A percentile compares a stretch with the other conserved stretches of the same genome.
Conservation (phyloP, 2,888 invertebrate species). For the Uropetala carovei region DNA sequence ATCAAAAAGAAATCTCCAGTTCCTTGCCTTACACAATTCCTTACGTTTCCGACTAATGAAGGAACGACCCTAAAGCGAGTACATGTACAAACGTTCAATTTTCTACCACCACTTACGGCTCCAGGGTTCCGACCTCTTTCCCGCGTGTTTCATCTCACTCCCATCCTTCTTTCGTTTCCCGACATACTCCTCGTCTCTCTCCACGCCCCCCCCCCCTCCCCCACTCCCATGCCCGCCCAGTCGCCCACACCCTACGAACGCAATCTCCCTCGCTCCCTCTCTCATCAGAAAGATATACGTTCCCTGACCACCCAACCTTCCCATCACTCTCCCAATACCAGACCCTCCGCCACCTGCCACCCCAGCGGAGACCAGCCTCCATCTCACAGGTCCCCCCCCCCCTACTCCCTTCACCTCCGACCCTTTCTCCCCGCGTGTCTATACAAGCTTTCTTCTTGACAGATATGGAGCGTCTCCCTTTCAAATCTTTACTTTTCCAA, state of each 20-base stretch:
- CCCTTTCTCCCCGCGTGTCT: background rate
- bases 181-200: background rate
- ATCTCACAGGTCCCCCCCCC: background rate
- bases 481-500: constrained; percentile 40
- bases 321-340: constrained; percentile 30
- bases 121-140: constrained; percentile 7
- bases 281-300: constrained; percentile 7
- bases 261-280: background rate
- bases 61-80: background rate
- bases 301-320: constrained; percentile 20
- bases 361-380: background rate
- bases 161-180: constrained; percentile 1
- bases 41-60: constrained; percentile 3
- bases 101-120: constrained; percentile 1
- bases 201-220: background rate
- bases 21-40: background rate
- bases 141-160: constrained; percentile 26
- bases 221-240: background rate
- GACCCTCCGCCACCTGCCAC: constrained; percentile 1
- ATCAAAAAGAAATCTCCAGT: background rate
- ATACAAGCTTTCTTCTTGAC: background rate
- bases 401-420: background rate
- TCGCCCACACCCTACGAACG: background rate
- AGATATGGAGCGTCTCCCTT: background rate
- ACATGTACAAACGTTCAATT: background rate